These are phyloP conservation scores for Eurytoma californica DNA, from an alignment of 2,888 invertebrate species.

Conservation along the genomic window DNA sequence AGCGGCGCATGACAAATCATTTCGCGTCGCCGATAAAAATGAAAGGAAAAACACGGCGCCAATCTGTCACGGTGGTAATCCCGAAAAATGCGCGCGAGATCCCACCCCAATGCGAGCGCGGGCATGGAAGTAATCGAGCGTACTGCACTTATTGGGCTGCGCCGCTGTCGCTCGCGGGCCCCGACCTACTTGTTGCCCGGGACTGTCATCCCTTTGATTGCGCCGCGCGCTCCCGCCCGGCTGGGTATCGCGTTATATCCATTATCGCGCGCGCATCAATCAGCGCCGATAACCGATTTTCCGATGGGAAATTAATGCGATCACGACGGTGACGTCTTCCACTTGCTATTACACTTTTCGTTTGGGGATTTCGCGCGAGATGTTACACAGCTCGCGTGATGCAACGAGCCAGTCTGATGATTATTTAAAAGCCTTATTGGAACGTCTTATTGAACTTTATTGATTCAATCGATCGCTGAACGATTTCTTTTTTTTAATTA, in stretches of 20 bases:
- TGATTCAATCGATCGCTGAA: no score
- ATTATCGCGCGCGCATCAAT: conserved; percentile 26
- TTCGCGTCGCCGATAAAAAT: not conserved
- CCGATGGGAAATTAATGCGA: conserved; percentile 30
- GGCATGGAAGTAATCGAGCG: conserved; percentile 11
- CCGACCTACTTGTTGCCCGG: conserved; percentile 28
- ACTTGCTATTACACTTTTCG: no score
- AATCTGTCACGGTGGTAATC: no score
- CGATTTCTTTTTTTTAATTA: no score
- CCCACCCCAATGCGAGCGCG: no score
- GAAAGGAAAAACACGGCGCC: not conserved
- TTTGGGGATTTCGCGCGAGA: no score
- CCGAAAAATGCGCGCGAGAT: no score
- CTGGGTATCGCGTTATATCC: not conserved
- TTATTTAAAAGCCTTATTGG: no score
- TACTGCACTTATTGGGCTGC: conserved; percentile 4
- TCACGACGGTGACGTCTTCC: not conserved
- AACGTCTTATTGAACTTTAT: no score
- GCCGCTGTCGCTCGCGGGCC: not conserved
- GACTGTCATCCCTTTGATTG: conserved; percentile 36
- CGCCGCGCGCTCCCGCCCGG: not conserved
- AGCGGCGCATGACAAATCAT: no score
- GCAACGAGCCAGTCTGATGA: no score
- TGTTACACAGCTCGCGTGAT: no score
- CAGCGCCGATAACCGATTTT: conserved; percentile 2